Base-by-base conservation (phyloP, 2,113 vertebrate genomes). In the Galbula dea region DNA sequence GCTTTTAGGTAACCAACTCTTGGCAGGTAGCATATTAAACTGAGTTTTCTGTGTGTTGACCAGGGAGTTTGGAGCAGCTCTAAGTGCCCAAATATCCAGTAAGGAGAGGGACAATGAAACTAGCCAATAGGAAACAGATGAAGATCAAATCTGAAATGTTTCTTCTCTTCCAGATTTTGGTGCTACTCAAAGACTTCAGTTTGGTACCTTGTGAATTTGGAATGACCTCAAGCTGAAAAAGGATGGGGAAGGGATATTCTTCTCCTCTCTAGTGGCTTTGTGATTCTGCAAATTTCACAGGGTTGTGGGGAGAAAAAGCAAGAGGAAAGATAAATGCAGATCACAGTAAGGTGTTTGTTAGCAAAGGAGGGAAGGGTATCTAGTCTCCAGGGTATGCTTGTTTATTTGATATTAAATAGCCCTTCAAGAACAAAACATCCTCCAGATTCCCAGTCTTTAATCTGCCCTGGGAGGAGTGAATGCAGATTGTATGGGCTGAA, bases 11-110 rank as follows among this genome's bases (percentile, higher is more conserved):
- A 68, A 65, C 30, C 32, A 58, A 2, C 24, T 75, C 34, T 62
- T 0, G 0, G 15, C 48, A 43, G 19, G 16, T 6, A 15, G 17
- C 39, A 65, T 23, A 48, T 26, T 20, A 37, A 32, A 21, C 12
- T 34, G 20, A 32, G 15, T 39, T 59, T 62, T 61, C 30, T 72
- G 7, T 49, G 21, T 51, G 34, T 12, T 57, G 19, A 39, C 1
- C 14, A 27, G 34, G 30, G 14, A 59, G 9, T 5, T 20, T 46
- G 43, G 11, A 11, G 11, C 6, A 86, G 15, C 29, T 59, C 6
- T 34, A 51, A 65, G 8, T 58, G n/a, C 8, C 11, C 29, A 55
- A 29, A 46, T 55, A 69, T 15, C 18, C 45, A 22, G 2, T 2
- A 43, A 12, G 24, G 11, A 86, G 26, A 66, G 3, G 14, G 11